Conservation (phyloP, 2,113 vertebrate species). For the Anthoscopus minutus region DNA sequence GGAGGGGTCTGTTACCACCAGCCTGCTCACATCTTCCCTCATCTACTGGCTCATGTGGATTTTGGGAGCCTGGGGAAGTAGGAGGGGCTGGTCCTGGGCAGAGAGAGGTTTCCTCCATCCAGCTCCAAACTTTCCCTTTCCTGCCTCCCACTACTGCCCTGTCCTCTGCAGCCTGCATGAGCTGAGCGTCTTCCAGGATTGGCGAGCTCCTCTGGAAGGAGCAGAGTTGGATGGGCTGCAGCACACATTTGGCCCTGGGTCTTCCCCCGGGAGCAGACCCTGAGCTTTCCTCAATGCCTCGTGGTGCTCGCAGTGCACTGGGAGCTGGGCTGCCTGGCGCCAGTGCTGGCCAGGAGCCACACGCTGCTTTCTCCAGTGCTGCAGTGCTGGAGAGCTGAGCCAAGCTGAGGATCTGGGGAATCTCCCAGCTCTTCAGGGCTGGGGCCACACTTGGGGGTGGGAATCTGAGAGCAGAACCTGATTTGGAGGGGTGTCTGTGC, state of each 20-base stretch:
- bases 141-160: fast-evolving
- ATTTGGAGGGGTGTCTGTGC: background rate
- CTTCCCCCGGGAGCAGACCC: background rate
- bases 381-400: background rate
- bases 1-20: background rate
- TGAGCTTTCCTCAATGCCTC: background rate
- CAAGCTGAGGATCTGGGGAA: background rate
- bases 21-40: background rate
- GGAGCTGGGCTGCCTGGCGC: conserved; percentile 38
- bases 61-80: background rate
- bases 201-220: background rate
- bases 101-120: background rate
- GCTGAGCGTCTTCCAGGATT: background rate
- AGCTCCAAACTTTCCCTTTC: background rate
- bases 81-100: background rate
- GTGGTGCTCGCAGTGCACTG: background rate
- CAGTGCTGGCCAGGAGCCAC: background rate
- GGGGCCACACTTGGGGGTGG: background rate
- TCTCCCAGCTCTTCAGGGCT: background rate
- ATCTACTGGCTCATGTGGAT: background rate
- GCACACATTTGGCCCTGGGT: background rate
- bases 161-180: fast-evolving
- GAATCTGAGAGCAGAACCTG: background rate
- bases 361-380: fast-evolving
- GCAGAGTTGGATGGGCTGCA: background rate